phyloP scores from a whole-genome alignment of 2,113 vertebrate species.

The Okapia johnstoni region DNA sequence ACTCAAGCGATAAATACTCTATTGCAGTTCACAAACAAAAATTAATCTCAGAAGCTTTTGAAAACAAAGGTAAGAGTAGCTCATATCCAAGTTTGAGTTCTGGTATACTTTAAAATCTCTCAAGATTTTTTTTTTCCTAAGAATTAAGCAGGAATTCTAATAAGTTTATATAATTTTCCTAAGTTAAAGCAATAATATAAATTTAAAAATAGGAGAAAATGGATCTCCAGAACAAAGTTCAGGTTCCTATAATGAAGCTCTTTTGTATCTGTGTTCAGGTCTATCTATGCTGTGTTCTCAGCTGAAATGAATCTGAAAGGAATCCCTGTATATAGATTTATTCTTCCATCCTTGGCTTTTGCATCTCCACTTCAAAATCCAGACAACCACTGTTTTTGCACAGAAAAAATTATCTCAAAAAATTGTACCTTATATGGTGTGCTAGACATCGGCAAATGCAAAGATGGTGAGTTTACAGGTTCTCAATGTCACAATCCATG shows the following conservation, averaged over 20 bases:
- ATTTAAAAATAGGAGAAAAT: background rate
- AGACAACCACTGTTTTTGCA: slow-evolving; percentile 92
- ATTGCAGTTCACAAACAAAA: background rate
- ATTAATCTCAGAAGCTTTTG: background rate
- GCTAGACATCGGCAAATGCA: slow-evolving; percentile 87
- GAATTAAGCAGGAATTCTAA: background rate
- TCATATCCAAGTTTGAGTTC: background rate
- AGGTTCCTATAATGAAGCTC: background rate
- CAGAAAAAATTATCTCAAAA: slow-evolving; percentile 56
- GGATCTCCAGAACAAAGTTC: background rate
- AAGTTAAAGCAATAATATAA: background rate
- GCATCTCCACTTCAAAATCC: slow-evolving; percentile 83
- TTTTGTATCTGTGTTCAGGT: slow-evolving; percentile 78
- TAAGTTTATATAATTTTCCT: background rate
- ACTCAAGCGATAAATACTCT: background rate
- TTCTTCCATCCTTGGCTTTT: slow-evolving; percentile 82
- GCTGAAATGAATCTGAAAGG: slow-evolving; percentile 81
- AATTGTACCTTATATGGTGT: slow-evolving; percentile 88
- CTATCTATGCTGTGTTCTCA: slow-evolving; percentile 85
- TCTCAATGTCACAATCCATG: background rate
- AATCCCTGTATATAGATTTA: slow-evolving; percentile 88
- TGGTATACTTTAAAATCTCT: background rate
- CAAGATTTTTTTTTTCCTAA: background rate
- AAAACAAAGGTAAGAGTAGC: background rate
- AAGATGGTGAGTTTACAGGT: slow-evolving; percentile 76